A percentile compares a stretch with the other conserved stretches of the same genome.
These are phyloP conservation scores for Cantharis nigra DNA, from an alignment of 2,888 invertebrate genomes.

Conservation along the genomic window DNA sequence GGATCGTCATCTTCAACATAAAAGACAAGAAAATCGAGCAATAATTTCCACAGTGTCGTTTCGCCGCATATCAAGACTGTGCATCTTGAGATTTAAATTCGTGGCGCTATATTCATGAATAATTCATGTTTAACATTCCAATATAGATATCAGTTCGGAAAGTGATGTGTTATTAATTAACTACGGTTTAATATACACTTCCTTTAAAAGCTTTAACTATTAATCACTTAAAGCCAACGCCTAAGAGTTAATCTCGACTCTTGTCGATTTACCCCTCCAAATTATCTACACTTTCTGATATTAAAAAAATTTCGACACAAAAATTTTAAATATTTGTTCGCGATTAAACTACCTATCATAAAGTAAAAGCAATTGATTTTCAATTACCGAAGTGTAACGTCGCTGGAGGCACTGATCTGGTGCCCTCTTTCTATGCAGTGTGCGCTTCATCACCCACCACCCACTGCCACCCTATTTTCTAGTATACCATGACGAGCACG, in stretches of 20 bases:
- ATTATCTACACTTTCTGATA: neutral
- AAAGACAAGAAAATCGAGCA: constrained; percentile 31
- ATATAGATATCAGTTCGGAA: constrained; percentile 48
- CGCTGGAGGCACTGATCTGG: constrained; percentile 34
- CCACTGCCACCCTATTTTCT: constrained; percentile 29
- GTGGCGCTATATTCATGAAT: constrained; percentile 49
- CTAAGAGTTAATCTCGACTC: constrained; percentile 45
- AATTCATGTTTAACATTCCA: constrained; percentile 50
- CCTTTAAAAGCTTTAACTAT: constrained; percentile 40
- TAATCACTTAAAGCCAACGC: constrained; percentile 48
- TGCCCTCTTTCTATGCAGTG: constrained; percentile 27
- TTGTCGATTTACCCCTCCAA: constrained; percentile 42
- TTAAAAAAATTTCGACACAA: neutral
- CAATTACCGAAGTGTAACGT: constrained; percentile 41
- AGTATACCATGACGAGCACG: constrained; percentile 31
- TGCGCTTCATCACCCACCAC: constrained; percentile 27
- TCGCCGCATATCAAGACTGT: constrained; percentile 35
- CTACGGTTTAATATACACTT: constrained; percentile 45
- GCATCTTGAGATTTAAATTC: constrained; percentile 53
- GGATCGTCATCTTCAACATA: constrained; percentile 20
- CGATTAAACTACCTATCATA: constrained; percentile 29
- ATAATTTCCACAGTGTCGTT: constrained; percentile 37
- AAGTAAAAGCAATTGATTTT: constrained; percentile 42
- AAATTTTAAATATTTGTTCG: constrained; percentile 24
- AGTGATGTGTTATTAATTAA: constrained; percentile 53